Evolutionary conservation across 1,140 invertebrate species (phyloP).

Genomic region (Ceratina japonica): DNA sequence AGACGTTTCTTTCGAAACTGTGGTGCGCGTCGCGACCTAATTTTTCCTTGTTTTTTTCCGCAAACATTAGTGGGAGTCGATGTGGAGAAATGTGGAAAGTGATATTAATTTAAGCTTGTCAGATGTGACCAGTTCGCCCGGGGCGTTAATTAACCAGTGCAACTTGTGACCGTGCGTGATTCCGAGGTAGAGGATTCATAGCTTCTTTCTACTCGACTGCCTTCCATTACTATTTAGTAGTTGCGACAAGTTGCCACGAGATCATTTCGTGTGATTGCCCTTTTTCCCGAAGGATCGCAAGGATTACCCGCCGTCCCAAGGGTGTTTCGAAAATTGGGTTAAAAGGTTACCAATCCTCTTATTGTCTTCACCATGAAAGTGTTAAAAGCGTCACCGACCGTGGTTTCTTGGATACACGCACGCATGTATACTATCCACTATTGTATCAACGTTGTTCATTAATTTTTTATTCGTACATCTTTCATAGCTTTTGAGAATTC

Average conservation of each 20-base stretch:
- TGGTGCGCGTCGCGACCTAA: constrained; percentile 19
- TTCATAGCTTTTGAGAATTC: not conserved
- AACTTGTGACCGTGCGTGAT: constrained; percentile 2
- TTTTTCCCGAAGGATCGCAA: not conserved
- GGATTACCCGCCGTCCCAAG: not conserved
- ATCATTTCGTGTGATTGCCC: not conserved
- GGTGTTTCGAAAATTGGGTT: not conserved
- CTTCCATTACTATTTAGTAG: constrained; percentile 33
- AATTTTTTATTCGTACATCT: not conserved
- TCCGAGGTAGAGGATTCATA: constrained; percentile 20
- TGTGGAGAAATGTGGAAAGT: not conserved
- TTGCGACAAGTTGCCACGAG: constrained; percentile 14
- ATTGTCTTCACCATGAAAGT: constrained; percentile 8
- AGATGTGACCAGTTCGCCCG: not conserved
- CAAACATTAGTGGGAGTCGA: not conserved
- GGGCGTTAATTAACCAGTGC: constrained; percentile 9
- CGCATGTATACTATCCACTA: not conserved
- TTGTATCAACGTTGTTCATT: not conserved
- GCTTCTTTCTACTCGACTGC: constrained; percentile 25
- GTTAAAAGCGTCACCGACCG: not conserved
- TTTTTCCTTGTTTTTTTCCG: constrained; percentile 5
- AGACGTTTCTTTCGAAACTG: not conserved
- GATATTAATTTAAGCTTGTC: not conserved
- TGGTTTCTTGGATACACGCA: not conserved
- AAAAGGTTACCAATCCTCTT: not conserved